Base-by-base conservation (phyloP, 2,888 invertebrate species). In the Augochlorella aurata region DNA sequence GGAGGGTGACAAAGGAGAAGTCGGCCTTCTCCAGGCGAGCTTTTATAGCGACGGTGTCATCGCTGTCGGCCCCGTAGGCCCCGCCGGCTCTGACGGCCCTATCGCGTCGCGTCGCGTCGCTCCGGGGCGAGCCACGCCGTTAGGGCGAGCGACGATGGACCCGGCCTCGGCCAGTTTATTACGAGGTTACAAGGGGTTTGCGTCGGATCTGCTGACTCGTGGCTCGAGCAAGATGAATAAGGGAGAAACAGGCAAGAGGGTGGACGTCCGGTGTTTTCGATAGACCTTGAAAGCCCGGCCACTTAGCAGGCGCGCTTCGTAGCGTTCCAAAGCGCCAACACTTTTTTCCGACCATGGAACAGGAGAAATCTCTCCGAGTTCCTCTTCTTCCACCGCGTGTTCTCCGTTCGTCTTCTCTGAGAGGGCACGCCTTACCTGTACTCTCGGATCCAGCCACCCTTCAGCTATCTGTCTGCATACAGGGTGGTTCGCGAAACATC, bases 271-370 rank as follows among this genome's bases (percentile, higher is more conserved):
- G 49, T 77, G 86, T 84, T 85, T 85, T 78, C 87, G 85, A 91
- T 89, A 87, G 88, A 89, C 87, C 50, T 87, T 74, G 82, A 83
- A 81, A 83, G 78, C 85, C 58, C 9, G 80, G 90, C 90, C 92
- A 91, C 90, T 92, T 92, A 90, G 88, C 89, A 89, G 81, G 88
- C 89, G 82, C 79, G 83, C 77, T 86, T 88, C 89, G 85, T 89
- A 87, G 47, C 72, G 65, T 10, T 44, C 63, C 54, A 70, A 21
- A 29, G 18, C 75, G 74, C 72, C 58, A 63, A 74, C 69, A 82
- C 83, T 87, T 85, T 87, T 90, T 88, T 83, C 79, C 74, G 49
- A 12, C 24, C 18, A n/a, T 29, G 68, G 72, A 63, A 63, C 29
- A 68, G 68, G 69, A 66, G 63, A 72, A 70, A 54, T 47, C 75